Conservation (phyloP, 1,140 invertebrate species). For the Drosophila bifasciata region DNA sequence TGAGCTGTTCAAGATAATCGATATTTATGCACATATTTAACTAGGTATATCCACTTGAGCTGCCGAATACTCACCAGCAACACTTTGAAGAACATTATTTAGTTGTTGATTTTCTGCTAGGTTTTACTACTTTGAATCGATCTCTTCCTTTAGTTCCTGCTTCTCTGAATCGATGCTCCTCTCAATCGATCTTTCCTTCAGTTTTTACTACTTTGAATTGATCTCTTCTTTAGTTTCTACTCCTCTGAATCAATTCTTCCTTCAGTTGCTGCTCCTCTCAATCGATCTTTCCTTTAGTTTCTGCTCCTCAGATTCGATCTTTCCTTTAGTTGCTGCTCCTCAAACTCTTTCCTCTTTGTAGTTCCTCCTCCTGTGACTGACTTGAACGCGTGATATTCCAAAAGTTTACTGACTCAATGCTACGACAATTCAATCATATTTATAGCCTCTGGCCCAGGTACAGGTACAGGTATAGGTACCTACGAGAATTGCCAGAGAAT, state of each 20-base stretch:
- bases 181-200: background rate
- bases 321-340: background rate
- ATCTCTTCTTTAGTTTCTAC: too few species aligned
- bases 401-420: slow-evolving; percentile 66
- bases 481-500: too few species aligned
- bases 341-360: background rate
- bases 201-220: too few species aligned
- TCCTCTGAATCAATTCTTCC: too few species aligned
- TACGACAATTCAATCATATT: slow-evolving; percentile 71
- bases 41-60: background rate
- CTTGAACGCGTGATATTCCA: slow-evolving; percentile 46
- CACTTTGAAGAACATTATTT: slow-evolving; percentile 62
- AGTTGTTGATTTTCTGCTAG: too few species aligned
- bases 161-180: background rate
- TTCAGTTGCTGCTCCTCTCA: background rate
- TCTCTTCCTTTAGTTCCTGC: too few species aligned
- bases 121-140: too few species aligned
- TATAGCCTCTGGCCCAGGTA: slow-evolving; percentile 62
- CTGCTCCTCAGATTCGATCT: slow-evolving; percentile 1
- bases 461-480: slow-evolving; percentile 13
- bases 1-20: slow-evolving; percentile 48
- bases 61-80: slow-evolving; percentile 70
- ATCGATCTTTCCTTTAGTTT: background rate
- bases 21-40: slow-evolving; percentile 19
- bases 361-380: slow-evolving; percentile 8